These are phyloP conservation scores for Ovibos moschatus DNA, from an alignment of 2,113 vertebrate genomes.

Conservation along the genomic window DNA sequence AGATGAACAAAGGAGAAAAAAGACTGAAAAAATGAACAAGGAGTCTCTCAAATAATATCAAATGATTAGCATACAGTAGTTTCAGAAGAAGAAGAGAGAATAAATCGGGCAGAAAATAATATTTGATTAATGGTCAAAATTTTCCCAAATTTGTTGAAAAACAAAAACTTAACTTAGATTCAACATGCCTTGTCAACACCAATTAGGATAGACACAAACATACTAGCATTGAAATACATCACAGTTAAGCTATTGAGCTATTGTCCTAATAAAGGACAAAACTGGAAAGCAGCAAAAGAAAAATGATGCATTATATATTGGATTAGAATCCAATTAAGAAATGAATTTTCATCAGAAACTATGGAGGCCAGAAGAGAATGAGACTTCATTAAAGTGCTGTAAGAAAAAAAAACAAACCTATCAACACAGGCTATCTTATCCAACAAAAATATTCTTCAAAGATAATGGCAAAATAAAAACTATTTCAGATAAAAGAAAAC, in stretches of 20 bases:
- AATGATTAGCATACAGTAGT: background rate
- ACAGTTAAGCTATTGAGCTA: background rate
- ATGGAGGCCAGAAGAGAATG: background rate
- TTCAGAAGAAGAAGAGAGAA: background rate
- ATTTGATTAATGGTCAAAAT: background rate
- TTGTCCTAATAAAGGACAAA: background rate
- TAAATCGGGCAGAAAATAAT: background rate
- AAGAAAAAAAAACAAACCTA: background rate
- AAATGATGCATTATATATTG: background rate
- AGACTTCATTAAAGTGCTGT: background rate
- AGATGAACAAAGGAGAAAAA: background rate
- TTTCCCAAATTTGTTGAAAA: conserved; percentile 34
- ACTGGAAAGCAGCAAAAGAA: background rate
- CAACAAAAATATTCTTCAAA: conserved; percentile 4
- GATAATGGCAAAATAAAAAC: background rate
- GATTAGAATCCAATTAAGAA: background rate
- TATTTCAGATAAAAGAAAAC: background rate
- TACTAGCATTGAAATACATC: background rate
- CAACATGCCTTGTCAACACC: background rate
- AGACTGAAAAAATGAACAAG: background rate
- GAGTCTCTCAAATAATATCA: background rate
- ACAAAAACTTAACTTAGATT: background rate
- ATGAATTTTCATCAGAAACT: background rate
- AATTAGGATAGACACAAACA: background rate
- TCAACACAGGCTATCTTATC: background rate